phyloP scores from a whole-genome alignment of 2,113 vertebrate species.

The Echinops telfairi region DNA sequence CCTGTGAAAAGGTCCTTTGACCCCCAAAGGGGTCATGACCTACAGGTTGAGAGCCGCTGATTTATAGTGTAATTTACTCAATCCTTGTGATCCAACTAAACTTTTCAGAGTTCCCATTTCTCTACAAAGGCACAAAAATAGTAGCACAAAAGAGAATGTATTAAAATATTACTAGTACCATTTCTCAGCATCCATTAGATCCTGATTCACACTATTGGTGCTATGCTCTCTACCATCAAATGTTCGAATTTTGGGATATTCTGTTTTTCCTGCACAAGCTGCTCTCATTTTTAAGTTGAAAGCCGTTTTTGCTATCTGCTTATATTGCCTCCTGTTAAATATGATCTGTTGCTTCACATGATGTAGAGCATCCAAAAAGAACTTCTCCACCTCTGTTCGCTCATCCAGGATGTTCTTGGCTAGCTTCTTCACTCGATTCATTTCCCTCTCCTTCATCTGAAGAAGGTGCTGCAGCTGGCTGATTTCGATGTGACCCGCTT shows the following conservation, averaged over 20 bases:
- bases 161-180: conserved; percentile 84
- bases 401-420: conserved; percentile 89
- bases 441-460: conserved; percentile 89
- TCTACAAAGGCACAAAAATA: conserved; percentile 51
- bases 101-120: conserved; percentile 39
- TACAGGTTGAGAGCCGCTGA: no score
- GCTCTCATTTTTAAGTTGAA: conserved; percentile 88
- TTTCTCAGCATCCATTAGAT: conserved; percentile 88
- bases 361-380: conserved; percentile 91
- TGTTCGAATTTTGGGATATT: conserved; percentile 90
- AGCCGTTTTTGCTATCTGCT: conserved; percentile 87
- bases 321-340: conserved; percentile 87
- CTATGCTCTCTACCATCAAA: conserved; percentile 90
- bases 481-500: conserved; percentile 86
- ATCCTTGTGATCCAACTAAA: conserved; percentile 45
- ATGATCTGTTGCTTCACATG: conserved; percentile 91
- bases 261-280: conserved; percentile 87
- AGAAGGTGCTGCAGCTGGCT: conserved; percentile 90
- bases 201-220: conserved; percentile 91
- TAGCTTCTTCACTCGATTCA: conserved; percentile 89
- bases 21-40: no score
- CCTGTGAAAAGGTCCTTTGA: no score
- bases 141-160: not conserved
- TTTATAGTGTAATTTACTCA: conserved; percentile 2
- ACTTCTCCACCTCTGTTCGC: conserved; percentile 90